phyloP scores from a whole-genome alignment of 2,797 vertebrate species.

The Eidolon dupreanum region DNA sequence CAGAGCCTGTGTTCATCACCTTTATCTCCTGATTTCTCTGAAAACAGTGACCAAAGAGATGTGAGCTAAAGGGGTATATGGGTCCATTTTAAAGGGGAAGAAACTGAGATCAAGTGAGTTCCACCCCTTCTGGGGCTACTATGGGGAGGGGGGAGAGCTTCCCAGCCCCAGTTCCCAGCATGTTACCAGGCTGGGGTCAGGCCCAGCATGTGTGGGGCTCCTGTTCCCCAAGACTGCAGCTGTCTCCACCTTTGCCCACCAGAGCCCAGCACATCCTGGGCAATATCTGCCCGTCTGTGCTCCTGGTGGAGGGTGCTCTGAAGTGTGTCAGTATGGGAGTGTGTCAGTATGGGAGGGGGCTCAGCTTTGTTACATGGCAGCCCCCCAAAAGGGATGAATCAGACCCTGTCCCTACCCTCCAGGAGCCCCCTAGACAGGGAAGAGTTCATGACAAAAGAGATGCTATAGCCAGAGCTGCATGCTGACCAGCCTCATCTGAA shows the following conservation, averaged over 20 bases:
- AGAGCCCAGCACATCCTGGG: not conserved
- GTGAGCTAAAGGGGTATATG: not conserved
- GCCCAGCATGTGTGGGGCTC: not conserved
- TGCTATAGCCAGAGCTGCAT: rapidly evolving
- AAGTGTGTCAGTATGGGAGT: not conserved
- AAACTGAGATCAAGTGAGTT: not conserved
- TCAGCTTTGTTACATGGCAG: not conserved
- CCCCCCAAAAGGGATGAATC: not conserved
- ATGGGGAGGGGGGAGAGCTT: not conserved
- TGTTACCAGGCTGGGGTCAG: not conserved
- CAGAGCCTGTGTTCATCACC: not conserved
- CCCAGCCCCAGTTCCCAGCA: not conserved
- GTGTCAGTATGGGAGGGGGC: not conserved
- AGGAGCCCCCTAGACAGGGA: not conserved
- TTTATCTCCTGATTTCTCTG: not conserved
- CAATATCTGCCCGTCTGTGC: not conserved
- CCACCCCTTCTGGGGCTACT: not conserved
- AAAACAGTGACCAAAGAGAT: not conserved
- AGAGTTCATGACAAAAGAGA: not conserved
- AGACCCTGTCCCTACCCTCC: not conserved
- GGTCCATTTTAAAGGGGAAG: not conserved
- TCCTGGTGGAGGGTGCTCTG: not conserved
- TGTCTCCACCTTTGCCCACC: not conserved
- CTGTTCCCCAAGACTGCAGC: not conserved
- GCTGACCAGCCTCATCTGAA: not conserved